phyloP scores from a whole-genome alignment of 2,888 invertebrate genomes.

The Mamestra brassicae region DNA sequence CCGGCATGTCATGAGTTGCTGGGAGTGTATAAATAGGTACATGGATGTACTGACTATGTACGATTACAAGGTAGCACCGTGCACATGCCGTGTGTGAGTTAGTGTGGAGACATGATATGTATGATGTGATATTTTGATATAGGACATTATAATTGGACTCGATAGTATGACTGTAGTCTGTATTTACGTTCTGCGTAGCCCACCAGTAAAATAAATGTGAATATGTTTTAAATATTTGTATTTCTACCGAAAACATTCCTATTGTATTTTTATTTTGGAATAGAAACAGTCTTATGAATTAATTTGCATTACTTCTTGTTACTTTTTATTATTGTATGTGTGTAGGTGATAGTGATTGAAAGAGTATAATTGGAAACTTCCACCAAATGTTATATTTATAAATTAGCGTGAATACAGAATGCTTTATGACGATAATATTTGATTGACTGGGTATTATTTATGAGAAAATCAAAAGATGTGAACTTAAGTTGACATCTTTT shows the following conservation, averaged over 20 bases:
- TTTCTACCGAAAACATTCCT: slow-evolving; percentile 65
- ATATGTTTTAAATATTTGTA: slow-evolving; percentile 59
- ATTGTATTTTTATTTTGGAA: slow-evolving; percentile 53
- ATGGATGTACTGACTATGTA: background rate
- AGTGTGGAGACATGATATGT: slow-evolving; percentile 30
- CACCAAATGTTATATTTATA: slow-evolving; percentile 48
- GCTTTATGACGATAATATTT: slow-evolving; percentile 18
- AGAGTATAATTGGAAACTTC: slow-evolving; percentile 15
- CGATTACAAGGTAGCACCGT: slow-evolving; percentile 15
- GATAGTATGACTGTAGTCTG: slow-evolving; percentile 55
- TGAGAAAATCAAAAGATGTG: too few relatives aligned
- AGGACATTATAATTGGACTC: slow-evolving; percentile 59
- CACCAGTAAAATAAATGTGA: slow-evolving; percentile 68
- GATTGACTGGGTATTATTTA: slow-evolving; percentile 27
- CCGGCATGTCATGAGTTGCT: slow-evolving; percentile 33
- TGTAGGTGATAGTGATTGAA: slow-evolving; percentile 13
- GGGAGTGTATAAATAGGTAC: slow-evolving; percentile 3
- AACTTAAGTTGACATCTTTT: slow-evolving; percentile 13
- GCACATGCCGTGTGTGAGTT: slow-evolving; percentile 12
- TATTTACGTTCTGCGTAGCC: slow-evolving; percentile 63
- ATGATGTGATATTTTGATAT: slow-evolving; percentile 78
- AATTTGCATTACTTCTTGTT: slow-evolving; percentile 40
- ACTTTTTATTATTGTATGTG: slow-evolving; percentile 35
- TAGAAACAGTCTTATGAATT: slow-evolving; percentile 43
- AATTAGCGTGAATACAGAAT: slow-evolving; percentile 17